Evolutionary conservation across 2,888 invertebrate genomes (phyloP), one percentile per base, ranked within the genome.

Genomic region (Globia sparganii): DNA sequence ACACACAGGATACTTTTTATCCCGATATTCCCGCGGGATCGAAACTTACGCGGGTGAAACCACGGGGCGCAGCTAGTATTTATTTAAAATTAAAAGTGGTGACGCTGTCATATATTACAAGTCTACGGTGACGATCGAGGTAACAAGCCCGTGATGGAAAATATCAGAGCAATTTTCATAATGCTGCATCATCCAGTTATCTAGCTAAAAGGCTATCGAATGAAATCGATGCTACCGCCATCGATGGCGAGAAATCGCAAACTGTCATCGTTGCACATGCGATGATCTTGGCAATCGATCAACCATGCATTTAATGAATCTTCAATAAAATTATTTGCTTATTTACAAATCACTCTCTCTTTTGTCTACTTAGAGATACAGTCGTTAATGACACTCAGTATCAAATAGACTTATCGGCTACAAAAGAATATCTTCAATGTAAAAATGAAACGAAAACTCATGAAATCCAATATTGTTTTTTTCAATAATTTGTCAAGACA

Each of bases 401-500:
- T 73, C 53, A 72, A 76, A 40, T n/a, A 65, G 56, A 75, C 59
- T 85, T 56, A 68, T 72, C 25, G 15, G 34, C 59, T 64, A 46
- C 49, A 62, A 62, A 70, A 77, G 28, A 71, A 73, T 40, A 77
- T 77, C 58, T 62, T 25, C 56, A 72, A 49, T 21, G 40, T 43
- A 70, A 71, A 78, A 80, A 71, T 69, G 65, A 76, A 84, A 80
- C 40, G 65, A 66, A 76, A 83, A 67, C 59, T 73, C 56, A 69
- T 80, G 49, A 77, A 82, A 81, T 89, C 65, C 67, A 85, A 87
- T 87, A 80, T 82, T 81, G 75, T 79, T 83, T 81, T 84, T 88
- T 86, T 85, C 84, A 87, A 85, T 87, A 86, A 87, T 86, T 87
- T 86, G 85, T 89, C 88, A 88, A 80, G 77, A 75, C 74, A 70